Percentiles rank a stretch among this genome's conserved stretches.
Conservation (phyloP, 2,888 invertebrate species). For the Petrolisthes manimaculis region DNA sequence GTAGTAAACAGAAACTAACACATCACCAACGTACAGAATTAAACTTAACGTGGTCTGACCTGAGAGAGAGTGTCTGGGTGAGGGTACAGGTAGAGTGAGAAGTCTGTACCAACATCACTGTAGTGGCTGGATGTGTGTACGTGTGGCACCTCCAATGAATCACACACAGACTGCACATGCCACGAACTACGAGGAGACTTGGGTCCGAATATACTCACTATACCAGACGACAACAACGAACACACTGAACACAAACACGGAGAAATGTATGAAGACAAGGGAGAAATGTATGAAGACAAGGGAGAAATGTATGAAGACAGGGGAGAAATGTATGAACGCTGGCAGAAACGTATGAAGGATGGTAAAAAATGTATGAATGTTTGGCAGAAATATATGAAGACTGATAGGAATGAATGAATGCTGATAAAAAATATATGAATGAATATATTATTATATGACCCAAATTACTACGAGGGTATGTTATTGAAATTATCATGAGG, state of each 20-base stretch:
- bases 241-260: conserved; percentile 74
- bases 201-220: conserved; percentile 88
- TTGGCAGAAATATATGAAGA: no score
- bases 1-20: background rate
- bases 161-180: conserved; percentile 86
- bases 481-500: no score
- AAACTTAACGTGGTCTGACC: conserved; percentile 67
- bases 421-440: no score
- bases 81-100: conserved; percentile 81
- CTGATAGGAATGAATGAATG: no score
- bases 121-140: conserved; percentile 83
- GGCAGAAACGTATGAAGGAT: no score
- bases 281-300: no score
- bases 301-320: no score
- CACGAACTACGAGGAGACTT: conserved; percentile 77
- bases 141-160: conserved; percentile 87
- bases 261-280: no score
- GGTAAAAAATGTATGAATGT: no score
- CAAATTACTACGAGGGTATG: no score
- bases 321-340: no score
- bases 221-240: conserved; percentile 76
- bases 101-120: conserved; percentile 69
- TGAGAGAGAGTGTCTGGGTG: conserved; percentile 77
- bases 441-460: no score
- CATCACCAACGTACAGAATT: background rate